Conservation (phyloP, 2,797 vertebrate species). For the Chiloscyllium punctatum region DNA sequence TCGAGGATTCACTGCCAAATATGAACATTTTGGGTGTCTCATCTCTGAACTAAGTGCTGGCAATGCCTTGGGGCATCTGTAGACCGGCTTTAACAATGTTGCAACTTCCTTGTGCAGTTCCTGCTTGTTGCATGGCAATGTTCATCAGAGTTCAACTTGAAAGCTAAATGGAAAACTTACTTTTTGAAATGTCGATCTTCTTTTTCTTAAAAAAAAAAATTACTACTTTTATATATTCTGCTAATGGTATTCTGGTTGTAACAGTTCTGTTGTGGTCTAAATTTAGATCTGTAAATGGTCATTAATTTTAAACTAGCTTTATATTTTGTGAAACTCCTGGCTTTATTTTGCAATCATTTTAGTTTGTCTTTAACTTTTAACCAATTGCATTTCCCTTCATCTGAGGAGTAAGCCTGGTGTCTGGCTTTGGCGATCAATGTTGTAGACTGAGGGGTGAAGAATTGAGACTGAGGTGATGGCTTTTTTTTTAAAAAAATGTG, state of each 20-base stretch:
- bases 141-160: not conserved
- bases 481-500: not conserved
- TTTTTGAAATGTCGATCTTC: not conserved
- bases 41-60: not conserved
- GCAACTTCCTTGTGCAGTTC: not conserved
- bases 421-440: not conserved
- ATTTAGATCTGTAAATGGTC: not conserved
- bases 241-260: not conserved
- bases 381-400: not conserved
- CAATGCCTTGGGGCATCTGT: not conserved
- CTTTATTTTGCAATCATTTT: not conserved
- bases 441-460: not conserved
- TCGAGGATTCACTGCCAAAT: not conserved
- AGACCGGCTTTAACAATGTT: not conserved
- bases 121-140: not conserved
- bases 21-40: not conserved
- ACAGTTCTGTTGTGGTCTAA: not conserved
- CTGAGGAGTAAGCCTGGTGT: not conserved
- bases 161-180: not conserved
- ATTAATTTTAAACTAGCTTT: not conserved
- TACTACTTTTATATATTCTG: too few relatives aligned
- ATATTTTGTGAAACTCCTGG: not conserved
- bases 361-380: not conserved
- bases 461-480: not conserved
- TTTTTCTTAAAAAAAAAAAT: not conserved